Percentiles rank a stretch among this genome's conserved stretches.
Conservation (phyloP, 2,113 vertebrate genomes). For the Stegostoma tigrinum region DNA sequence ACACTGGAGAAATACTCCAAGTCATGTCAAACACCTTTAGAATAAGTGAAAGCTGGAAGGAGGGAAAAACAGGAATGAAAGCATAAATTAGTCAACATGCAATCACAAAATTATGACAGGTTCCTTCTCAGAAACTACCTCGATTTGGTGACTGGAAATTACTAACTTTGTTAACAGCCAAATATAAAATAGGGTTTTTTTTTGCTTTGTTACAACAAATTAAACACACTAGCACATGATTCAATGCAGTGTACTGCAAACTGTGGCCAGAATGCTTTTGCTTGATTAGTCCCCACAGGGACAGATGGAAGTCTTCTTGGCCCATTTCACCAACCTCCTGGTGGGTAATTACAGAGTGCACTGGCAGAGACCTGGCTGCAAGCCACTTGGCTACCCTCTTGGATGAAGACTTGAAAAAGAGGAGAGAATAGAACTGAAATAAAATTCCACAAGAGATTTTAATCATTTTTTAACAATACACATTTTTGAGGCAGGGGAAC, state of each 20-base stretch:
- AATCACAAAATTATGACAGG: not conserved
- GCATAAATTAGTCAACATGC: not conserved
- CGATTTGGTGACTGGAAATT: not conserved
- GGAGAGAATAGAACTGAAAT: not conserved
- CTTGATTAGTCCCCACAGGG: not conserved
- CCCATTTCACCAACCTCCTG: conserved; percentile 15
- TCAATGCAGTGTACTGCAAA: not conserved
- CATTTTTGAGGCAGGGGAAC: not conserved
- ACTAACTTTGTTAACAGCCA: not conserved
- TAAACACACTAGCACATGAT: not conserved
- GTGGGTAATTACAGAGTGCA: conserved; percentile 25
- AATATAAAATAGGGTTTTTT: not conserved
- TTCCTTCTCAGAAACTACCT: not conserved
- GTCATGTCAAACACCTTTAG: not conserved
- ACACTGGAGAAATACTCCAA: not conserved
- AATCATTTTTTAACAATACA: not conserved
- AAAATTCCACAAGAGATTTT: not conserved
- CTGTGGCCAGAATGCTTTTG: conserved; percentile 4
- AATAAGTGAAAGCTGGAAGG: not conserved
- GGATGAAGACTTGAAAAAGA: conserved; percentile 22
- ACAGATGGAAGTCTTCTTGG: not conserved
- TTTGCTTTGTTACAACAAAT: not conserved
- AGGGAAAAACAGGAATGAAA: not conserved
- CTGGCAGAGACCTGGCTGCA: conserved; percentile 14
- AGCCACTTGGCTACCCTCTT: not conserved